Evolutionary conservation across 2,888 invertebrate species (phyloP), one percentile per base, ranked within the genome.

Genomic region (Lycaena phlaeas): DNA sequence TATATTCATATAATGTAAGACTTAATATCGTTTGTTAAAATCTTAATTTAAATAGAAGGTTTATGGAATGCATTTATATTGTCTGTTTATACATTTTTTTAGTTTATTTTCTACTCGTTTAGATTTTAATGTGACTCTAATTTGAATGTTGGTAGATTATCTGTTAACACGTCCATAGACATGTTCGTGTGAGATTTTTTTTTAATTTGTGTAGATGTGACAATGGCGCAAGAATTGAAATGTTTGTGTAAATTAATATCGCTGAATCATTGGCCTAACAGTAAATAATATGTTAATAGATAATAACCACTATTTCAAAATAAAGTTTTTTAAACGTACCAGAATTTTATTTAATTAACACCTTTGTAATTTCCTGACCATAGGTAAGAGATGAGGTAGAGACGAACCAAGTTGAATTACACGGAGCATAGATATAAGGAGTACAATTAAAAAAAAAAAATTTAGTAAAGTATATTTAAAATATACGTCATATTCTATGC

Each of bases 31-130:
- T 77, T 81, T 74, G 78, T 82, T 82, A 64, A 74, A 70, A 72
- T 75, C 71, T 71, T 69, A 69, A 70, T 57, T 53, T 74, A 71
- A 70, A 75, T 69, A 71, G 66, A 75, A 61, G 68, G 66, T 81
- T 78, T 79, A 75, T 76, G 75, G 71, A 79, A 66, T 77, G 81
- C 84, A 82, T 84, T 82, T 84, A 84, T 82, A 81, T 81, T 78
- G 57, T 67, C 75, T 77, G 79, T 76, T 77, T 79, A 74, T 76
- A 77, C 64, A 67, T 75, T 66, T 63, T 68, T 68, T 72, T 74
- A 74, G 69, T 79, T 78, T 77, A 75, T 73, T 75, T 75, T 76
- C 68, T 72, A 71, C 67, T 73, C 61, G 63, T 69, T 71, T 76
- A 73, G 72, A 57, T 54, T 61, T 53, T 56, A 64, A 60, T 58